A percentile compares a stretch with the other conserved stretches of the same genome.
Evolutionary conservation across 2,888 invertebrate species (phyloP).

Genomic region (Tetrapedia diversipes): DNA sequence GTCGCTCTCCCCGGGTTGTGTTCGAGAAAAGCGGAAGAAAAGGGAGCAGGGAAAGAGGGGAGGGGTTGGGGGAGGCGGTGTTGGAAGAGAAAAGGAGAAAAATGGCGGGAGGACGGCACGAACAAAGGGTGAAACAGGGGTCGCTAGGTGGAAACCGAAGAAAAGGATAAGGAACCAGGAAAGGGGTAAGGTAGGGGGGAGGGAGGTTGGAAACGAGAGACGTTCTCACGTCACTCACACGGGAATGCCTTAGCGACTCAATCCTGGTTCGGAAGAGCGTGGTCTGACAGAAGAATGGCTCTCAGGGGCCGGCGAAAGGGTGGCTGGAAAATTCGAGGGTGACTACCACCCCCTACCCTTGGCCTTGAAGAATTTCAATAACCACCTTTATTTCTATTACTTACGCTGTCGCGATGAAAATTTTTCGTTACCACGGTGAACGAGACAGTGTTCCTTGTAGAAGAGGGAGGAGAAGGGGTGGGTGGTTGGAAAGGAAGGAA

Average conservation of each 20-base stretch:
- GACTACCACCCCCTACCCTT: constrained; percentile 25
- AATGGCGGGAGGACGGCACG: constrained; percentile 30
- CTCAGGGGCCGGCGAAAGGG: constrained; percentile 31
- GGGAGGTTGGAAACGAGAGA: constrained; percentile 46
- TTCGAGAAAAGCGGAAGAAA: constrained; percentile 11
- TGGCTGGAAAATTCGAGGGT: constrained; percentile 33
- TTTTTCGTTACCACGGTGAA: constrained; percentile 33
- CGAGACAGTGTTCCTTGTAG: no score
- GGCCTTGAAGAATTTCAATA: constrained; percentile 76
- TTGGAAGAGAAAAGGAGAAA: background rate
- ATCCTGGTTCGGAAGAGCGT: constrained; percentile 50
- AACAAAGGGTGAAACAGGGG: constrained; percentile 37
- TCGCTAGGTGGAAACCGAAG: constrained; percentile 25
- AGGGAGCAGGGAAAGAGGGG: background rate
- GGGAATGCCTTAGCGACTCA: constrained; percentile 66
- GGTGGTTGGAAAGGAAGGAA: background rate
- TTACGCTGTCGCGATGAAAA: constrained; percentile 57
- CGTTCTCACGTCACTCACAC: constrained; percentile 74
- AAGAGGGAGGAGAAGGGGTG: no score
- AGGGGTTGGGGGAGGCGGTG: no score
- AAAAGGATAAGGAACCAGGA: constrained; percentile 32
- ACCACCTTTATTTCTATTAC: constrained; percentile 74
- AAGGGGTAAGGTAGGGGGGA: background rate
- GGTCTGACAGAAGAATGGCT: constrained; percentile 67
- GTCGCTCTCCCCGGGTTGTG: constrained; percentile 21